Percentiles rank a stretch among this genome's conserved stretches.
Conservation (phyloP, 2,888 invertebrate species). For the Platyscelio sp. region DNA sequence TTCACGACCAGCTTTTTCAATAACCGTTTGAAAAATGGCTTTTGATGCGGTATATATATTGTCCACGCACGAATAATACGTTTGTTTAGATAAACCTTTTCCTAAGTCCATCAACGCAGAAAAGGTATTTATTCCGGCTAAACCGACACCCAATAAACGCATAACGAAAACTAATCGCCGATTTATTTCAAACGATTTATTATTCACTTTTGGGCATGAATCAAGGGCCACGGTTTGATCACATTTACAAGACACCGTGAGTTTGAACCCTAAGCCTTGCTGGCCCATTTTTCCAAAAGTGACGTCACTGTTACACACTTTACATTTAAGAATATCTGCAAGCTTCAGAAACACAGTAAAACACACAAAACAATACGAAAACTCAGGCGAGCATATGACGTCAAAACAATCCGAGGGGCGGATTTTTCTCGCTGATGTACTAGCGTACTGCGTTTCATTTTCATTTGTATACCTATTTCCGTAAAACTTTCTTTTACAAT, state of each 20-base stretch:
- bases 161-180: background rate
- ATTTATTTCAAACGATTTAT: constrained; percentile 22
- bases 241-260: constrained; percentile 18
- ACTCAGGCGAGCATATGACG: too few relatives aligned
- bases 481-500: too few relatives aligned
- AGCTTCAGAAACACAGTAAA: too few relatives aligned
- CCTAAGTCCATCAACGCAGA: constrained; percentile 7
- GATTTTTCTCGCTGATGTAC: too few relatives aligned
- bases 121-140: constrained; percentile 11
- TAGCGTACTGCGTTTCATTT: too few relatives aligned
- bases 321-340: constrained; percentile 14
- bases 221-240: background rate
- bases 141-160: constrained; percentile 20
- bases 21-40: background rate
- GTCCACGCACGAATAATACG: background rate
- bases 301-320: constrained; percentile 14
- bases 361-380: too few relatives aligned
- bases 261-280: constrained; percentile 30
- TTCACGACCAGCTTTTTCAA: constrained; percentile 9
- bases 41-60: background rate
- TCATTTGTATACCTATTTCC: too few relatives aligned
- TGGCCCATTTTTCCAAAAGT: constrained; percentile 6
- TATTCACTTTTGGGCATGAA: constrained; percentile 16
- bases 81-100: background rate
- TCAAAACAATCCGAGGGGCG: too few relatives aligned